Conservation (phyloP, 2,888 invertebrate genomes). For the Chrysodeixis includens region DNA sequence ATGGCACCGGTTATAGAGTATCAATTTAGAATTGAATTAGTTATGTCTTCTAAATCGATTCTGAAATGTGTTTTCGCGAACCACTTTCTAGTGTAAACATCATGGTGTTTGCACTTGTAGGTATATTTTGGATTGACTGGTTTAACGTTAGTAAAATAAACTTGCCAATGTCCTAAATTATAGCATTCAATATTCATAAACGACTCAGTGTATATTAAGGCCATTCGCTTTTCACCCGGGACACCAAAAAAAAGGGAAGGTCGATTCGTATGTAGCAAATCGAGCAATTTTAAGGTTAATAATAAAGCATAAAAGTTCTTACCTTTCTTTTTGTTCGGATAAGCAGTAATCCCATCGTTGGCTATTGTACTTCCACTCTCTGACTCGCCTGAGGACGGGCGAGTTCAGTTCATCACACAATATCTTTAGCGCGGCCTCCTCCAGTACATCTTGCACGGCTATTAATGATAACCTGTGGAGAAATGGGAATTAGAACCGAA, state of each 20-base stretch:
- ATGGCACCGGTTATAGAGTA: slow-evolving; percentile 23
- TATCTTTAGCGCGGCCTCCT: slow-evolving; percentile 91
- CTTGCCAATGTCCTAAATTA: neutral
- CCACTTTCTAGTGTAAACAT: neutral
- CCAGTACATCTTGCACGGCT: slow-evolving; percentile 93
- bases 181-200: neutral
- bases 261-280: too few relatives aligned
- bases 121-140: neutral
- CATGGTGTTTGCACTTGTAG: neutral
- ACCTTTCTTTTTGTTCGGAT: slow-evolving; percentile 73
- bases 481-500: slow-evolving; percentile 20
- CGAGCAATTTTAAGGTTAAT: too few relatives aligned
- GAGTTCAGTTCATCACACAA: slow-evolving; percentile 92
- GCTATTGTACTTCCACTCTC: slow-evolving; percentile 91
- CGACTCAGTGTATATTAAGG: too few relatives aligned
- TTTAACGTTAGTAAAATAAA: neutral
- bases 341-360: slow-evolving; percentile 91
- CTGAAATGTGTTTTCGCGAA: slow-evolving; percentile 7
- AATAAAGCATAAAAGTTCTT: slow-evolving; percentile 26
- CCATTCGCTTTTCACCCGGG: too few relatives aligned
- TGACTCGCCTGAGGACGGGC: slow-evolving; percentile 90
- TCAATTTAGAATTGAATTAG: slow-evolving; percentile 38
- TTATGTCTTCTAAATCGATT: slow-evolving; percentile 40
- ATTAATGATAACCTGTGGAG: slow-evolving; percentile 91
- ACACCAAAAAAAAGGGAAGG: too few relatives aligned